Conservation (phyloP, 1,140 invertebrate genomes). For the Scaptomyza montana region DNA sequence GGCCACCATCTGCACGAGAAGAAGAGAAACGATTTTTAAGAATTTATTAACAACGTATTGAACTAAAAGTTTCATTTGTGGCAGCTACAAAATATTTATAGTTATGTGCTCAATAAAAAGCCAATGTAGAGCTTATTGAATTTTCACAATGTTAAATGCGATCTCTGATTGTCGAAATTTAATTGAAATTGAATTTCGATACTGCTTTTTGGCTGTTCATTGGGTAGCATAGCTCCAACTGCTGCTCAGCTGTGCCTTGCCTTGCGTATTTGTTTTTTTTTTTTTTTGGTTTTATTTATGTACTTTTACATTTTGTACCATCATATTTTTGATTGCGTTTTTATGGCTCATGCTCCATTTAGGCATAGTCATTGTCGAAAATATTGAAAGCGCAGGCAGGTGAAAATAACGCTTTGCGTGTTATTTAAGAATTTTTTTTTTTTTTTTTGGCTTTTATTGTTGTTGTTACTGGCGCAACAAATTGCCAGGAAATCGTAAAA, state of each 20-base stretch:
- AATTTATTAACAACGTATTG: conserved; percentile 52
- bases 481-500: conserved; percentile 79
- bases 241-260: conserved; percentile 9
- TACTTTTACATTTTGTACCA: conserved; percentile 28
- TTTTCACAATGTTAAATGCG: conserved; percentile 17
- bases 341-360: conserved; percentile 51
- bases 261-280: conserved; percentile 33
- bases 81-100: conserved; percentile 62
- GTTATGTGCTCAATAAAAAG: conserved; percentile 22
- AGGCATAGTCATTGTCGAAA: conserved; percentile 36
- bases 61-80: conserved; percentile 53
- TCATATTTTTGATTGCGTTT: conserved; percentile 34
- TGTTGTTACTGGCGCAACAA: conserved; percentile 56
- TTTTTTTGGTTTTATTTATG: conserved; percentile 53
- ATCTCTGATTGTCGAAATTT: conserved; percentile 9
- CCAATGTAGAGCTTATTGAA: conserved; percentile 39
- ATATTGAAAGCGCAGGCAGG: conserved; percentile 46
- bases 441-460: not conserved
- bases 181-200: conserved; percentile 37
- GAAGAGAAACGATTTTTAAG: conserved; percentile 9
- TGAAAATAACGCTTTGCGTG: conserved; percentile 63
- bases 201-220: conserved; percentile 14
- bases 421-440: conserved; percentile 48
- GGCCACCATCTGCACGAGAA: conserved; percentile 88
- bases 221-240: conserved; percentile 13